Conservation (phyloP, 2,797 vertebrate genomes). For the Cyprinella venusta region DNA sequence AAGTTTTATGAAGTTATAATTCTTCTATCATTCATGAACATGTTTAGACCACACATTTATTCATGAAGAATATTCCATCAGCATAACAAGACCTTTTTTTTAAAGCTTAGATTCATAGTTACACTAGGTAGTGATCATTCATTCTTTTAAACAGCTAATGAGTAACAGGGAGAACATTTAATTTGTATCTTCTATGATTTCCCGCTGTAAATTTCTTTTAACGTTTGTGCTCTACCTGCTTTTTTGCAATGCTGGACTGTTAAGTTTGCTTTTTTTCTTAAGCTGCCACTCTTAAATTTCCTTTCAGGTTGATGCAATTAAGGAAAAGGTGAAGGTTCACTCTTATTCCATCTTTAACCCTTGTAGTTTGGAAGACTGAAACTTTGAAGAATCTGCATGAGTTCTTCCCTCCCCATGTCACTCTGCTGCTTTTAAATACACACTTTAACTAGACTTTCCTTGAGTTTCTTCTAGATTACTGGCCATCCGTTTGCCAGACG, state of each 20-base stretch:
- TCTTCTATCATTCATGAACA: not conserved
- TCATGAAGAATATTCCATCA: not conserved
- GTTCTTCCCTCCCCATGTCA: constrained; percentile 76
- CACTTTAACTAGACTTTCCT: constrained; percentile 85
- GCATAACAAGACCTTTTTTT: not conserved
- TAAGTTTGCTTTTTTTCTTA: constrained; percentile 81
- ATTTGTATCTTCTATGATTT: constrained; percentile 56
- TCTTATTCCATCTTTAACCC: constrained; percentile 91
- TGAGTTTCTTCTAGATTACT: constrained; percentile 81
- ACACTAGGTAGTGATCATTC: no score
- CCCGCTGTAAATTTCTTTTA: constrained; percentile 75
- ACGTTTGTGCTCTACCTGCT: constrained; percentile 85
- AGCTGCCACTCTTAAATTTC: constrained; percentile 91
- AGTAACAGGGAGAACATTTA: not conserved
- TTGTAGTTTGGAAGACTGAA: constrained; percentile 95
- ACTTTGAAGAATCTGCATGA: constrained; percentile 96
- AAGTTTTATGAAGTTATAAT: not conserved
- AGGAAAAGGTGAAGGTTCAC: constrained; percentile 99
- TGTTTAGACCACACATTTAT: not conserved
- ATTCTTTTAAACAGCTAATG: not conserved
- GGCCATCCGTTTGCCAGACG: constrained; percentile 75
- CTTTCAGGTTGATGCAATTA: constrained; percentile 99
- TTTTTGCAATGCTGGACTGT: constrained; percentile 88
- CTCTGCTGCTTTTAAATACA: constrained; percentile 81
- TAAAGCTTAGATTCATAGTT: not conserved